These are phyloP conservation scores for Poecilia wingei DNA, from an alignment of 2,797 vertebrate genomes.

Conservation along the genomic window DNA sequence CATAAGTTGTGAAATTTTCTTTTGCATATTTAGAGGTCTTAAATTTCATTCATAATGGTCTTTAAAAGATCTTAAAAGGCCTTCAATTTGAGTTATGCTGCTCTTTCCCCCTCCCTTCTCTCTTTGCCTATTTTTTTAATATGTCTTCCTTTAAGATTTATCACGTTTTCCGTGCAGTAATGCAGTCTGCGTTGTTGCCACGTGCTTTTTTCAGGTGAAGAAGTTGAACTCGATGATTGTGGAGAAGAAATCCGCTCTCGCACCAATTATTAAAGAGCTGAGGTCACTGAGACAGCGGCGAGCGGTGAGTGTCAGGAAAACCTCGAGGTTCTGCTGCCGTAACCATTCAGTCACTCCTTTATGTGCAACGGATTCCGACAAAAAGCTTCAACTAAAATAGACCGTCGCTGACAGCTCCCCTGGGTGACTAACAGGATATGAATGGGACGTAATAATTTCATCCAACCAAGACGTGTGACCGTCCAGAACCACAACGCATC, in stretches of 20 bases:
- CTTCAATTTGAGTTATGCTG: neutral
- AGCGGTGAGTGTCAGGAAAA: constrained; percentile 81
- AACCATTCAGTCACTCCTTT: neutral
- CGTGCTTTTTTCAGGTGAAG: constrained; percentile 84
- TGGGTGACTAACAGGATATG: neutral
- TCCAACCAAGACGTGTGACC: neutral
- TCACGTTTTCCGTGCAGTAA: neutral
- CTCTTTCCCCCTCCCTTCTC: neutral
- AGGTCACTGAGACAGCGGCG: constrained; percentile 88
- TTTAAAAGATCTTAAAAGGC: too few relatives aligned
- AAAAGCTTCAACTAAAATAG: neutral
- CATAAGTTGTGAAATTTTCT: too few relatives aligned
- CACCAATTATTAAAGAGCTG: constrained; percentile 94
- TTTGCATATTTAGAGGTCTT: too few relatives aligned
- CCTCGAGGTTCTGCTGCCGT: neutral
- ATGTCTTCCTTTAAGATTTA: neutral
- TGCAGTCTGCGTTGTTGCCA: neutral
- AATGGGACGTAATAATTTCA: neutral
- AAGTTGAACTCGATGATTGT: constrained; percentile 89
- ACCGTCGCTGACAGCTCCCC: neutral
- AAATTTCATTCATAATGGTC: too few relatives aligned
- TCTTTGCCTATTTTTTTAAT: neutral
- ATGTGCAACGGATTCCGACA: neutral
- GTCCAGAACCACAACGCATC: neutral
- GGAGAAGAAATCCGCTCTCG: constrained; percentile 92